phyloP scores from a whole-genome alignment of 2,113 vertebrate species.

The Lichenostomus cassidix region DNA sequence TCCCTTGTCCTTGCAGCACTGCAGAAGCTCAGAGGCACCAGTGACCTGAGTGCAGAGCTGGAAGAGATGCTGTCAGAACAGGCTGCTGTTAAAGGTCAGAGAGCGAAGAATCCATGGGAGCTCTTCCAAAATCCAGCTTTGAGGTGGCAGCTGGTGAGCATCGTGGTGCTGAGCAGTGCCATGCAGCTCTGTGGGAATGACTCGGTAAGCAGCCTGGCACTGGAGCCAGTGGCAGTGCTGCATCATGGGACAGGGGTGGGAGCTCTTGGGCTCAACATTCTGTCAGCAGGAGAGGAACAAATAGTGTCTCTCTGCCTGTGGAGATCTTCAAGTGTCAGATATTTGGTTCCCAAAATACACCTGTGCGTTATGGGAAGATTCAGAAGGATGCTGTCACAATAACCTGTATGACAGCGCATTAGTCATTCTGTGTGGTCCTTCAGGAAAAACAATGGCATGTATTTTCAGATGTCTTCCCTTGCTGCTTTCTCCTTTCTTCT shows the following conservation, averaged over 20 bases:
- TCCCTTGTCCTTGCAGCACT: slow-evolving; percentile 73
- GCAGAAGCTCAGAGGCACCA: slow-evolving; percentile 74
- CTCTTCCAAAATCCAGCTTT: slow-evolving; percentile 74
- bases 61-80: slow-evolving; percentile 85
- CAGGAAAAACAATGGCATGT: background rate
- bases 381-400: background rate
- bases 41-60: slow-evolving; percentile 77
- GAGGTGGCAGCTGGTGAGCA: slow-evolving; percentile 81
- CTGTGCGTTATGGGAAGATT: background rate
- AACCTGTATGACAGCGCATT: background rate
- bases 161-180: slow-evolving; percentile 84
- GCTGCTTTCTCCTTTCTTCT: background rate
- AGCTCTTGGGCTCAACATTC: background rate
- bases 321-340: background rate
- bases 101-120: slow-evolving; percentile 73
- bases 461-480: background rate
- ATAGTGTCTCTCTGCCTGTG: background rate
- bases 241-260: rapidly evolving
- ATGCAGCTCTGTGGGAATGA: slow-evolving; percentile 92
- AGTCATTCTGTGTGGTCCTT: background rate
- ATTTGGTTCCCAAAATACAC: background rate
- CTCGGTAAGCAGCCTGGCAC: slow-evolving; percentile 69
- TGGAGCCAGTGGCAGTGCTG: rapidly evolving
- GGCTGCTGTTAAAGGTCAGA: slow-evolving; percentile 70
- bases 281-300: background rate